phyloP scores from a whole-genome alignment of 2,113 vertebrate species.

The Capreolus pygargus region DNA sequence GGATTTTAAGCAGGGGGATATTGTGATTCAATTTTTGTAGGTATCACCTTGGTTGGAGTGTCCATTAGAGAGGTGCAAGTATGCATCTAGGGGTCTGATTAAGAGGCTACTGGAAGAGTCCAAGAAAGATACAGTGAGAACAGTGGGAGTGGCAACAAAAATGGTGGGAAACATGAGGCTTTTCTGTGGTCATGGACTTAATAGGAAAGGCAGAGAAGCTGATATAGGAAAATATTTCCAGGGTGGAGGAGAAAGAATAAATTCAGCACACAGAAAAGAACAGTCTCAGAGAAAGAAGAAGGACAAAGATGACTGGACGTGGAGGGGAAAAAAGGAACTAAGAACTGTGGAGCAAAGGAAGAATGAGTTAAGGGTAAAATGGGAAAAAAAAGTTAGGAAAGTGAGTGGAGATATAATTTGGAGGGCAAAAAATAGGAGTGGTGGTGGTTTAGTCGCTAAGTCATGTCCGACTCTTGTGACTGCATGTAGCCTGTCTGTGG shows the following conservation, averaged over 20 bases:
- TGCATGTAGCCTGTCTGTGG: fast-evolving
- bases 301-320: not conserved
- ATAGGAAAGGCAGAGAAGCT: not conserved
- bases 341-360: not conserved
- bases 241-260: not conserved
- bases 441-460: not conserved
- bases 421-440: not conserved
- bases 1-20: not conserved
- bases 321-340: not conserved
- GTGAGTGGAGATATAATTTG: not conserved
- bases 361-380: not conserved
- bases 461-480: not conserved
- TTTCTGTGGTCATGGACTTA: not conserved
- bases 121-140: not conserved
- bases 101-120: not conserved
- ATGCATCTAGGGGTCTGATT: not conserved
- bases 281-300: not conserved
- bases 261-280: not conserved
- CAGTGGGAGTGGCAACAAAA: not conserved
- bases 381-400: not conserved
- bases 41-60: not conserved
- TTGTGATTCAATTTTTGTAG: not conserved
- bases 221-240: not conserved
- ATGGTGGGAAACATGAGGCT: not conserved
- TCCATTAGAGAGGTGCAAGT: not conserved